These are phyloP conservation scores for Scaptomyza hsui DNA, from an alignment of 1,140 invertebrate species.

Conservation along the genomic window DNA sequence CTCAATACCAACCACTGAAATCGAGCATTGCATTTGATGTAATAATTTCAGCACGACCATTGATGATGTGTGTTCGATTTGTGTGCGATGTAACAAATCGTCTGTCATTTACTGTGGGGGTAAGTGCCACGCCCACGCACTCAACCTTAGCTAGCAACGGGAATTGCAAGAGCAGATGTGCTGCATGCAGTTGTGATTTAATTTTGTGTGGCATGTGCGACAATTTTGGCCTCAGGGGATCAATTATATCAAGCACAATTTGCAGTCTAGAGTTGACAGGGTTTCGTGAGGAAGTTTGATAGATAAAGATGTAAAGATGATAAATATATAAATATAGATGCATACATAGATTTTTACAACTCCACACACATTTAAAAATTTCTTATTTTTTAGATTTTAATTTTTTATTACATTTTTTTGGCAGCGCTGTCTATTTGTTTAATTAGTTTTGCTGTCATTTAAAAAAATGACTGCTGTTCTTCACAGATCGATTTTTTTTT, in stretches of 20 bases:
- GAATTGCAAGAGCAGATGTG: neutral
- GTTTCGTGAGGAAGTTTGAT: neutral
- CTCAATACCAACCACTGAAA: conserved; percentile 68
- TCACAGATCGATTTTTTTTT: conserved; percentile 15
- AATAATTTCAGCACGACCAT: conserved; percentile 70
- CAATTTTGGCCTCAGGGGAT: conserved; percentile 51
- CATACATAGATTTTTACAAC: too few relatives aligned
- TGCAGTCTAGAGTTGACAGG: neutral
- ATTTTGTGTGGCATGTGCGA: conserved; percentile 70
- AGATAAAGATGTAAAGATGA: too few relatives aligned
- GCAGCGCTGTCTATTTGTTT: conserved; percentile 19
- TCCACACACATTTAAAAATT: too few relatives aligned
- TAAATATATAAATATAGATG: too few relatives aligned
- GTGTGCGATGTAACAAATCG: conserved; percentile 43
- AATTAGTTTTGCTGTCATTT: conserved; percentile 8
- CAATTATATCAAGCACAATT: conserved; percentile 41
- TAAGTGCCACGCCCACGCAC: conserved; percentile 43
- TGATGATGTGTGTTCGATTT: conserved; percentile 40
- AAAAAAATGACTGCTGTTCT: conserved; percentile 1
- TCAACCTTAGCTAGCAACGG: conserved; percentile 10
- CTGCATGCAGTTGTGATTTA: conserved; percentile 62
- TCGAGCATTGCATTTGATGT: conserved; percentile 78
- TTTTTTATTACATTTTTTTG: conserved; percentile 32
- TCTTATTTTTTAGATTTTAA: conserved; percentile 9
- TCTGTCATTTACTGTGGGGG: conserved; percentile 8